These are phyloP conservation scores for Argyresthia goedartella DNA, from an alignment of 2,888 invertebrate species.

Conservation along the genomic window DNA sequence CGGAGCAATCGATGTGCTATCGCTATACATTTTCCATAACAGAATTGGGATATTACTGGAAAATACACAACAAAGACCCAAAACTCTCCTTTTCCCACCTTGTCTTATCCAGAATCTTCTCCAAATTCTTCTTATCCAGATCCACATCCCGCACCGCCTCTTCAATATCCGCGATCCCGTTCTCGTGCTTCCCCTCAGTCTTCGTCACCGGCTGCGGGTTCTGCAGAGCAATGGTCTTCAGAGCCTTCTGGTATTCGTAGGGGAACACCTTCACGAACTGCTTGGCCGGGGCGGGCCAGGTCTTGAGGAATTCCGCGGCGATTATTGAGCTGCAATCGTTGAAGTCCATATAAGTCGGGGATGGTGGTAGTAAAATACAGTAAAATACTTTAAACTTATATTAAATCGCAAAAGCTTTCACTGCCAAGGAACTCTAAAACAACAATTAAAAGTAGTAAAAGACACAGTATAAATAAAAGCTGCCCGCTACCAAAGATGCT, in stretches of 20 bases:
- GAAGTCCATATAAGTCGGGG: no score
- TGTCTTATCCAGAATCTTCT: slow-evolving; percentile 85
- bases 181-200: slow-evolving; percentile 40
- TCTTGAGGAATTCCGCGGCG: slow-evolving; percentile 81
- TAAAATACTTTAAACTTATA: no score
- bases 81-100: no score
- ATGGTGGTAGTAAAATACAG: no score
- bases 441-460: neutral
- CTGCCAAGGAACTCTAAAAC: no score
- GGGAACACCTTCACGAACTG: slow-evolving; percentile 97
- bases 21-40: no score
- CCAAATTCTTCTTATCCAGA: slow-evolving; percentile 83
- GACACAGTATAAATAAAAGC: no score
- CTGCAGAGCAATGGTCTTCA: slow-evolving; percentile 46
- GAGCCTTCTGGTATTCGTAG: slow-evolving; percentile 93
- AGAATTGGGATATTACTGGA: no score
- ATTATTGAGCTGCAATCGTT: slow-evolving; percentile 73
- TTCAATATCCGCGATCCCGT: slow-evolving; percentile 84
- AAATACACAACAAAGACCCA: no score
- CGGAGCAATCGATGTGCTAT: no score
- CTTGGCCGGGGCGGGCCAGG: slow-evolving; percentile 82
- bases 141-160: slow-evolving; percentile 85
- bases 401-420: no score
- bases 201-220: slow-evolving; percentile 29
- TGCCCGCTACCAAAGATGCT: no score